These are phyloP conservation scores for Pygoscelis antarcticus DNA, from an alignment of 2,113 vertebrate genomes.

Conservation along the genomic window DNA sequence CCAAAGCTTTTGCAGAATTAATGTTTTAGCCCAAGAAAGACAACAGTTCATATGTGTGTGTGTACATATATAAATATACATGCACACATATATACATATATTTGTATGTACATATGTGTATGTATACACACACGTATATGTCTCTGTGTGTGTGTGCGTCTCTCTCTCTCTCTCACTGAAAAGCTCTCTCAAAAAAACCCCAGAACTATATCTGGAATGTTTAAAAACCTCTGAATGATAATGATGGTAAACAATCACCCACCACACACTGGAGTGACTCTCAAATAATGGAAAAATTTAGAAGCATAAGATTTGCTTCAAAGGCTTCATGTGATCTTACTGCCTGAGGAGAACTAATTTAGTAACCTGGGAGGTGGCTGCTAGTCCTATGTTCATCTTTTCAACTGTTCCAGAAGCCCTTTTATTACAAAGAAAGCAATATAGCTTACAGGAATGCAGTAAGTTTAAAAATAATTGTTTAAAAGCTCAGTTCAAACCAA, in stretches of 20 bases:
- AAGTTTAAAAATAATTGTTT: background rate
- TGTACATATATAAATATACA: background rate
- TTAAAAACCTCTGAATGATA: background rate
- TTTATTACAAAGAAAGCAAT: background rate
- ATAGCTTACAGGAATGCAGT: background rate
- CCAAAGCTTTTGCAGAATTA: slow-evolving; percentile 74
- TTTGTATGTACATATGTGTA: background rate
- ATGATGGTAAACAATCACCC: background rate
- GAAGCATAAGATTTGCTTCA: background rate
- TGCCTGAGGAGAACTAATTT: background rate
- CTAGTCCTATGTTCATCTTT: background rate
- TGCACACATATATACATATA: background rate
- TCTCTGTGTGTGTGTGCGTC: background rate
- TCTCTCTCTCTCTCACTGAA: background rate
- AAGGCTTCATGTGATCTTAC: background rate
- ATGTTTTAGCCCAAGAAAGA: background rate
- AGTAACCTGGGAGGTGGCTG: background rate
- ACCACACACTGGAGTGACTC: background rate
- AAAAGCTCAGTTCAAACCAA: background rate
- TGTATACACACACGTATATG: background rate
- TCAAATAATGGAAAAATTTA: background rate
- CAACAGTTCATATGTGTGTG: background rate
- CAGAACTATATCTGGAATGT: background rate
- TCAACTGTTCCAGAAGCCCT: background rate
- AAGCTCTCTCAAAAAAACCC: background rate